phyloP scores from a whole-genome alignment of 2,888 invertebrate species.

The Chaetogeoica ovagalla region DNA sequence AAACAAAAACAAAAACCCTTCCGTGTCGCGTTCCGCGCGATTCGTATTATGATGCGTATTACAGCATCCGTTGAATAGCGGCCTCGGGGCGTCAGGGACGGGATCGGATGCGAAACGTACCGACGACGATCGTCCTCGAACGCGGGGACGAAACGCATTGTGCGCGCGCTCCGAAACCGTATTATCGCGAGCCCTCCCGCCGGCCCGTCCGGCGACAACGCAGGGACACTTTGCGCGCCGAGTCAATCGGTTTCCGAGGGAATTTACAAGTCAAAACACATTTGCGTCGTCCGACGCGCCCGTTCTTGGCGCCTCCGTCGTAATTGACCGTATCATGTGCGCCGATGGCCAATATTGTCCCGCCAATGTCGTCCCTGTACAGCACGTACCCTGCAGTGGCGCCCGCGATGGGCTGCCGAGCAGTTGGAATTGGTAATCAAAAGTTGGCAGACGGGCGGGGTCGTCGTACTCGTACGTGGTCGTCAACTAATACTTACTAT shows the following conservation, averaged over 20 bases:
- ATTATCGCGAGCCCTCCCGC: not conserved
- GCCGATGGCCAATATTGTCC: conserved; percentile 14
- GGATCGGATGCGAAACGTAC: too few relatives aligned
- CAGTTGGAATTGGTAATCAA: too few relatives aligned
- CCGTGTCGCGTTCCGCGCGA: too few relatives aligned
- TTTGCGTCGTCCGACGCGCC: not conserved
- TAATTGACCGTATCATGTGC: conserved; percentile 1
- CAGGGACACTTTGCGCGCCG: not conserved
- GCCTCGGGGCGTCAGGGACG: not conserved
- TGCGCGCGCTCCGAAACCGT: not conserved
- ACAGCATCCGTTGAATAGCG: not conserved
- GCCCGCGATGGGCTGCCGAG: too few relatives aligned
- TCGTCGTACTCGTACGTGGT: too few relatives aligned
- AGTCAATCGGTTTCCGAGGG: conserved; percentile 15
- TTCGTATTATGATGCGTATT: too few relatives aligned
- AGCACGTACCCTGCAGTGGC: not conserved
- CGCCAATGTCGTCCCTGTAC: not conserved
- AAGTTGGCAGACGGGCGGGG: too few relatives aligned
- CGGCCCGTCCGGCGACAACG: not conserved
- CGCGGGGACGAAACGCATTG: not conserved
- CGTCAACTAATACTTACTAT: too few relatives aligned
- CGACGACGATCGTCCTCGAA: not conserved
- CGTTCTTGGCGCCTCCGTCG: conserved; percentile 22
- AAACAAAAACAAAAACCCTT: too few relatives aligned
- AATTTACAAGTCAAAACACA: conserved; percentile 45